phyloP scores from a whole-genome alignment of 2,797 vertebrate species.

The Etheostoma nigrum region DNA sequence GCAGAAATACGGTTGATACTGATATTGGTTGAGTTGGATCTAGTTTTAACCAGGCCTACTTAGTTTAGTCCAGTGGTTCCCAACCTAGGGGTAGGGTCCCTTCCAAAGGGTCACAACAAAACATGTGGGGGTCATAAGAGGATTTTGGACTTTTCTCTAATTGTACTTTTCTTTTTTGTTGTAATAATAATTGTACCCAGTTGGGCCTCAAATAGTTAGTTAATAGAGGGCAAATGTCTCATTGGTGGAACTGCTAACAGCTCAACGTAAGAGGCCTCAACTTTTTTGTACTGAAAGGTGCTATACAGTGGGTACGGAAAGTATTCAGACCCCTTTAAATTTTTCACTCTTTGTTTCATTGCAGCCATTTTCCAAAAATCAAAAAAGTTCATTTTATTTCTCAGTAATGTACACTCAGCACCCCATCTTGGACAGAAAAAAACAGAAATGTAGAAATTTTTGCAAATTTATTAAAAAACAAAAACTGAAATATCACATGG shows the following conservation, averaged over 20 bases:
- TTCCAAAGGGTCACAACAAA: not conserved
- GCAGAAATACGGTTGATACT: too few species aligned
- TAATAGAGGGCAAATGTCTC: not conserved
- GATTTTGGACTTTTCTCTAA: not conserved
- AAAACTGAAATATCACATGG: too few species aligned
- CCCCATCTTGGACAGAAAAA: too few species aligned
- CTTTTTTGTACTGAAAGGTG: too few species aligned
- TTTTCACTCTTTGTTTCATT: too few species aligned
- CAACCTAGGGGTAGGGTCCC: not conserved
- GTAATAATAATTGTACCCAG: not conserved
- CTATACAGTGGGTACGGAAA: too few species aligned
- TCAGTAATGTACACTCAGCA: too few species aligned
- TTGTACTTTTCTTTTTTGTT: not conserved
- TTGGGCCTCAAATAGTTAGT: not conserved
- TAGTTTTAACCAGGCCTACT: not conserved
- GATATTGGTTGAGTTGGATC: not conserved
- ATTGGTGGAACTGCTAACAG: not conserved
- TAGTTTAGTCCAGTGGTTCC: not conserved
- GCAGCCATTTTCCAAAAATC: too few species aligned
- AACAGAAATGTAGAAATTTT: too few species aligned
- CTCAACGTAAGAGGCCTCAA: not conserved
- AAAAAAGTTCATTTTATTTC: too few species aligned
- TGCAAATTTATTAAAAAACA: too few species aligned
- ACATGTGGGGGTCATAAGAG: not conserved
- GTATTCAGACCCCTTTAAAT: too few species aligned